A percentile compares a stretch with the other conserved stretches of the same genome.
These are phyloP conservation scores for Spea multiplicata DNA, from an alignment of 2,113 vertebrate species.

Conservation along the genomic window DNA sequence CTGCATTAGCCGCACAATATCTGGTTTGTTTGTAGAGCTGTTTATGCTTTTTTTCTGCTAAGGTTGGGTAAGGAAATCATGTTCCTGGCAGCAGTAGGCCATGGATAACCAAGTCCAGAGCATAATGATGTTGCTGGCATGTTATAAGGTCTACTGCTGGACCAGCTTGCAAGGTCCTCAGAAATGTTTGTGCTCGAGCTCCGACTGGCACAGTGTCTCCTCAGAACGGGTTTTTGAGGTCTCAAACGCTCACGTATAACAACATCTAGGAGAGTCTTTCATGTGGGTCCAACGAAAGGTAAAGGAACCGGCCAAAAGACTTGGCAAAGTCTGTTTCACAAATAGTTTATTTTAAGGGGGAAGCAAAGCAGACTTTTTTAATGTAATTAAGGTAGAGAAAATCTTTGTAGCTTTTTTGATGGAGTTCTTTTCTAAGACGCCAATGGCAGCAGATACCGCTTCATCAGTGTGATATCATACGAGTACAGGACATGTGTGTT, in stretches of 20 bases:
- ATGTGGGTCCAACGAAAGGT: conserved; percentile 41
- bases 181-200: conserved; percentile 26
- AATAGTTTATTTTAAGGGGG: too few species aligned
- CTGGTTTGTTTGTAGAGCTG: conserved; percentile 40
- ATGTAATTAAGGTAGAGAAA: too few species aligned
- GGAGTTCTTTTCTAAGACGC: too few species aligned
- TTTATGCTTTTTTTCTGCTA: conserved; percentile 26
- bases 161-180: conserved; percentile 11
- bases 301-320: conserved; percentile 25
- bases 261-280: conserved; percentile 37
- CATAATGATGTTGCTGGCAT: conserved; percentile 20
- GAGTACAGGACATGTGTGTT: too few species aligned
- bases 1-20: conserved; percentile 14
- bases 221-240: conserved; percentile 16
- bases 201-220: conserved; percentile 26
- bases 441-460: too few species aligned
- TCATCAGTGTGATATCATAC: too few species aligned
- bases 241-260: conserved; percentile 39
- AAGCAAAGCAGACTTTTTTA: too few species aligned
- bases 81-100: conserved; percentile 18
- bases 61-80: conserved; percentile 31
- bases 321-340: conserved; percentile 1
- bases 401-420: too few species aligned
- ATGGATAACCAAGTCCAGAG: conserved; percentile 12
- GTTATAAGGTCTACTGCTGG: conserved; percentile 9